Percentiles rank a stretch among this genome's conserved stretches.
These are phyloP conservation scores for Stegostoma tigrinum DNA, from an alignment of 2,113 vertebrate species.

Conservation along the genomic window DNA sequence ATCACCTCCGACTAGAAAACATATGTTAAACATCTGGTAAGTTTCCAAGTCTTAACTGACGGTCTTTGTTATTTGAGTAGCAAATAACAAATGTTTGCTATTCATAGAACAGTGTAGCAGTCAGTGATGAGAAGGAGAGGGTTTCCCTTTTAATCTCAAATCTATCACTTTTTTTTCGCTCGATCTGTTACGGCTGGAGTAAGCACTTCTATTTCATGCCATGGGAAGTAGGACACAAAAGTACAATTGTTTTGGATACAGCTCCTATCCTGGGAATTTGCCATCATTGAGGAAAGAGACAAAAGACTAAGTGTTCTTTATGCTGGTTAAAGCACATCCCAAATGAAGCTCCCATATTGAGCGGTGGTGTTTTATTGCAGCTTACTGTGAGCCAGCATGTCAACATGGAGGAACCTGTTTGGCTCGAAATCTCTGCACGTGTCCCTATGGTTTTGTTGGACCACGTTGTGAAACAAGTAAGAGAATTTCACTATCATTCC, in stretches of 20 bases:
- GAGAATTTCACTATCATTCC: conserved; percentile 40
- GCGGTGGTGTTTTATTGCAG: conserved; percentile 48
- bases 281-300: background rate
- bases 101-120: background rate
- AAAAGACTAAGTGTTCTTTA: background rate
- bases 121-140: background rate
- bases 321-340: background rate
- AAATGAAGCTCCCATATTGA: background rate
- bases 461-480: conserved; percentile 82
- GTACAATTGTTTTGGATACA: background rate
- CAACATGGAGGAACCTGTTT: conserved; percentile 73
- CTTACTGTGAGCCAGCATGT: conserved; percentile 68
- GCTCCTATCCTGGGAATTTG: background rate
- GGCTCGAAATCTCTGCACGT: conserved; percentile 76
- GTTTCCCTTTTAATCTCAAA: background rate
- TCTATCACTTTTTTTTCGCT: background rate
- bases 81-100: background rate
- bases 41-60: background rate
- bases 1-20: background rate
- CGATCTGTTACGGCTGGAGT: background rate
- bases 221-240: background rate
- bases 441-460: conserved; percentile 80
- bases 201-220: background rate
- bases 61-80: no score
- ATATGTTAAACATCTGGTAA: background rate